Percentiles rank a stretch among this genome's conserved stretches.
Evolutionary conservation across 2,113 vertebrate species (phyloP).

Genomic region (Ceyx melanurus): DNA sequence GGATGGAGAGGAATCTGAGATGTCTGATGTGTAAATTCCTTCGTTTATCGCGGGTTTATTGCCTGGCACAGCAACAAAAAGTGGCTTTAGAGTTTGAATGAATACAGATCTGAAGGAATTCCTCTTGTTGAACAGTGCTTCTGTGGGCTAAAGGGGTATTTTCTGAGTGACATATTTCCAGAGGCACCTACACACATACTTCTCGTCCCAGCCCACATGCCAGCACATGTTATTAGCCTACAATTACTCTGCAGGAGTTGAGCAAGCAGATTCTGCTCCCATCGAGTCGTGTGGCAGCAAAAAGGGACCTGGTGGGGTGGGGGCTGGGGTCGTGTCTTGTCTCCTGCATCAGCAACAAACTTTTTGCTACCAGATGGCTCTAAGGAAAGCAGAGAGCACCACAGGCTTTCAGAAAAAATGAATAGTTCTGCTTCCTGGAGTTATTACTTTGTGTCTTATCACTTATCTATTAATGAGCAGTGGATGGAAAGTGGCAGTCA

Average conservation of each 20-base stretch:
- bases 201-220: constrained; percentile 29
- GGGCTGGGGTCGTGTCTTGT: too few species aligned
- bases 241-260: neutral
- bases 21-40: constrained; percentile 45
- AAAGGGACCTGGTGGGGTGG: neutral
- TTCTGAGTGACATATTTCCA: constrained; percentile 42
- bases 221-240: constrained; percentile 17
- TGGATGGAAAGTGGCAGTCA: constrained; percentile 10
- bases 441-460: constrained; percentile 16
- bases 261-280: constrained; percentile 22
- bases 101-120: constrained; percentile 22
- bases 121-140: neutral
- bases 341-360: neutral
- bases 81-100: constrained; percentile 25
- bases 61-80: constrained; percentile 38
- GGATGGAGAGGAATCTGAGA: constrained; percentile 23
- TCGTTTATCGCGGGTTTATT: constrained; percentile 19
- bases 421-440: constrained; percentile 50
- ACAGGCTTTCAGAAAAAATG: neutral
- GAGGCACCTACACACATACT: constrained; percentile 43
- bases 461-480: constrained; percentile 39
- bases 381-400: neutral
- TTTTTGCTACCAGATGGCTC: neutral
- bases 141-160: constrained; percentile 34
- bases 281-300: neutral